Conservation (phyloP, 2,888 invertebrate genomes). For the Alcis repandata region DNA sequence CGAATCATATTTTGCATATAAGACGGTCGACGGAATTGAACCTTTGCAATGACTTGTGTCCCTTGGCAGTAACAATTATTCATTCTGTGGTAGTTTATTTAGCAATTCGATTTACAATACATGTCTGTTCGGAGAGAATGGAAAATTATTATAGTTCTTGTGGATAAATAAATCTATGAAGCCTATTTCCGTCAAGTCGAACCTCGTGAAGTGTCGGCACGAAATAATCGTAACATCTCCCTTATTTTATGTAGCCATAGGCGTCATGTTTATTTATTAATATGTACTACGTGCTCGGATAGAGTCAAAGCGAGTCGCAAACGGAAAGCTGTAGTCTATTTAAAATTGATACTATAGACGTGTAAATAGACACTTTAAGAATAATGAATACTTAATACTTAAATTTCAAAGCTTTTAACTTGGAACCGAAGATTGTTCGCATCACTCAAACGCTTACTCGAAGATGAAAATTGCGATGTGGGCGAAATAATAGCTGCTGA, state of each 20-base stretch:
- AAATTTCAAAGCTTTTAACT: background rate
- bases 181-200: constrained; percentile 62
- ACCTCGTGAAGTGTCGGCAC: constrained; percentile 62
- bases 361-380: too few relatives aligned
- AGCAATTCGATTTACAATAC: constrained; percentile 8
- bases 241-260: constrained; percentile 44
- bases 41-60: constrained; percentile 4
- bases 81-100: background rate
- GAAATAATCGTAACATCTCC: constrained; percentile 52
- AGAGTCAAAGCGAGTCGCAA: background rate
- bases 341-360: background rate
- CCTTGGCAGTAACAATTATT: background rate
- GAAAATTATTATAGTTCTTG: constrained; percentile 57
- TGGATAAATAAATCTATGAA: constrained; percentile 45
- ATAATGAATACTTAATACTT: too few relatives aligned
- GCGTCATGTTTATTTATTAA: constrained; percentile 25
- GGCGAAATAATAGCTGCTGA: constrained; percentile 27
- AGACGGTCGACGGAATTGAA: constrained; percentile 11
- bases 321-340: background rate
- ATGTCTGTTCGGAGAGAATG: constrained; percentile 53
- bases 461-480: constrained; percentile 12
- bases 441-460: background rate
- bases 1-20: constrained; percentile 9
- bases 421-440: background rate
- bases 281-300: background rate